Base-by-base conservation (phyloP, 2,113 vertebrate genomes). In the Acrocephalus kingi region DNA sequence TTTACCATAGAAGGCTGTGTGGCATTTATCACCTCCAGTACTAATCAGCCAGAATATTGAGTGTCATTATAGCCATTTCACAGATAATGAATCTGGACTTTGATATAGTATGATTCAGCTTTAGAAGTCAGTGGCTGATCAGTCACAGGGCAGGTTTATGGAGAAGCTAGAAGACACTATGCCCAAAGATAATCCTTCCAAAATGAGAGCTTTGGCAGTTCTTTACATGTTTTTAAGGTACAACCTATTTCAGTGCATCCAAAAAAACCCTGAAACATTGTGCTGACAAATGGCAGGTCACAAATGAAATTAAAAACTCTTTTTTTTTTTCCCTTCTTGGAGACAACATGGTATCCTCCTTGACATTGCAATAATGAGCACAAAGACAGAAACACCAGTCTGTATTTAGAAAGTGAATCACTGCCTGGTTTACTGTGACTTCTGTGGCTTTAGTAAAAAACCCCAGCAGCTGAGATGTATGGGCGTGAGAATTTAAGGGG, bases 71-170 rank as follows among this genome's bases (percentile, higher is more conserved):
- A 54, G 67, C 37, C 39, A 49, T 87, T 92, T 92, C 73, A 79
- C 72, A 93, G 63, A 41, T 90, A 86, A 85, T 73, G 72, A 90
- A 78, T 88, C 55, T 94, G 72, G 55, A 68, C 43, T 71, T 90
- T 61, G 64, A 72, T 71, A 59, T 33, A 74, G 45, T 39, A 45
- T 30, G 58, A 31, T 63, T 79, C 69, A 91, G 63, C 33, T 86
- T 86, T 35, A 52, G 67, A 84, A 88, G 48, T 54, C 56, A 48
- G 63, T 51, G 46, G 15, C 67, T 73, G 51, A 71, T 89, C 71
- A 69, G 51, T 90, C 67, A 80, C 37, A 28, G 43, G 30, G 45
- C 20, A 84, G n/a, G 43, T 86, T 94, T 86, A 66, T 11, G 16
- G 64, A 77, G 56, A 66, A 93, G 43, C n/a, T 67, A 21, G 21